A percentile compares a stretch with the other conserved stretches of the same genome.
phyloP scores from a whole-genome alignment of 1,140 invertebrate species.

The Watersipora subatra region DNA sequence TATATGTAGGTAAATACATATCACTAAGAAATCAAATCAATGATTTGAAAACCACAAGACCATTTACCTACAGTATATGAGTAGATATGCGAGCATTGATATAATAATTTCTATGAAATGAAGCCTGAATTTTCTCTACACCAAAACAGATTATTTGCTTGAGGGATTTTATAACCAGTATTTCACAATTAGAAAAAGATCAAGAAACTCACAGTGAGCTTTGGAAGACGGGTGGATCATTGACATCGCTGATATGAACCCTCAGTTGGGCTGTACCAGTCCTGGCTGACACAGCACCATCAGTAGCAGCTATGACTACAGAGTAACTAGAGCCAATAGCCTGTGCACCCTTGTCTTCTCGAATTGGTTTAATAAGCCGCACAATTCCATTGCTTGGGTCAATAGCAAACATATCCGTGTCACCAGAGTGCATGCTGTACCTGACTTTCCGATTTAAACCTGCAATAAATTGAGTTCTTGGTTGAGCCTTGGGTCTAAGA shows the following conservation, averaged over 20 bases:
- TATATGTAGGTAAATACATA: no score
- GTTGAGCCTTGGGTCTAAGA: slow-evolving; percentile 3
- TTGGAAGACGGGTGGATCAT: background rate
- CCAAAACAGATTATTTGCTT: no score
- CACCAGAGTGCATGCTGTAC: slow-evolving; percentile 52
- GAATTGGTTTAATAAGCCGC: slow-evolving; percentile 65
- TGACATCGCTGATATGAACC: background rate
- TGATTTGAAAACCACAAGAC: no score
- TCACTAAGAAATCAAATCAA: no score
- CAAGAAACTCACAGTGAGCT: slow-evolving; percentile 26
- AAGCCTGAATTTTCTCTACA: no score
- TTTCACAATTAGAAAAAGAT: no score
- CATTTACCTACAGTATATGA: no score
- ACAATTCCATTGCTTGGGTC: slow-evolving; percentile 75
- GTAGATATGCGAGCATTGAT: no score
- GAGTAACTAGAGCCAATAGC: slow-evolving; percentile 15
- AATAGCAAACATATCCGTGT: slow-evolving; percentile 69
- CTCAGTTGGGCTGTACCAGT: background rate
- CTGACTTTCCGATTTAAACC: slow-evolving; percentile 68
- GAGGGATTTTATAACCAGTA: no score
- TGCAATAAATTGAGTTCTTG: slow-evolving; percentile 18
- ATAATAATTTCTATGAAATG: no score
- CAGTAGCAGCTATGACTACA: slow-evolving; percentile 20
- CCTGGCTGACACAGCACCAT: background rate
- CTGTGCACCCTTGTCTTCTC: slow-evolving; percentile 54